A percentile compares a stretch with the other conserved stretches of the same genome.
phyloP scores from a whole-genome alignment of 1,140 invertebrate species.

The Nautilus pompilius region DNA sequence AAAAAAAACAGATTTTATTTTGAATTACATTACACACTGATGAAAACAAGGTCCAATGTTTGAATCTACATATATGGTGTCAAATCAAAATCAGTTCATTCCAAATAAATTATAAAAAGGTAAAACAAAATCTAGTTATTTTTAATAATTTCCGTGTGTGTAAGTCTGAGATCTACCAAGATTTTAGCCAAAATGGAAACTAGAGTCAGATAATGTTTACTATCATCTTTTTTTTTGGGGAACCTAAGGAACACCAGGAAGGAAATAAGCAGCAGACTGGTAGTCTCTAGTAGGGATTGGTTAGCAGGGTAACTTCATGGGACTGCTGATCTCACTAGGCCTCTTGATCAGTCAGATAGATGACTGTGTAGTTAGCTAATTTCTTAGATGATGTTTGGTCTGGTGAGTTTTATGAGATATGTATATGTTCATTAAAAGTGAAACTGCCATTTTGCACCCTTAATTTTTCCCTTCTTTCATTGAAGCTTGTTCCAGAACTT shows the following conservation, averaged over 20 bases:
- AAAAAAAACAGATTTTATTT: too few relatives aligned
- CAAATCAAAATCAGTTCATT: too few relatives aligned
- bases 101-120: too few relatives aligned
- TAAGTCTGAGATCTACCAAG: too few relatives aligned
- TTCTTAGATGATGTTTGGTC: neutral
- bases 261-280: slow-evolving; percentile 3
- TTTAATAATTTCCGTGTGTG: too few relatives aligned
- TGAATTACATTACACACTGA: too few relatives aligned
- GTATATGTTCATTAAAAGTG: neutral
- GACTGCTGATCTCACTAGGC: neutral
- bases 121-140: too few relatives aligned
- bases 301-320: neutral
- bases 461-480: neutral
- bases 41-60: too few relatives aligned
- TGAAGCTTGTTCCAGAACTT: slow-evolving; percentile 56
- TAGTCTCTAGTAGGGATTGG: neutral
- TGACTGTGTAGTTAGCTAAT: neutral
- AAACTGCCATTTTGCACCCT: neutral
- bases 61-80: too few relatives aligned
- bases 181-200: slow-evolving; percentile 3
- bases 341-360: too few relatives aligned
- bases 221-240: slow-evolving; percentile 22
- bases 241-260: slow-evolving; percentile 21
- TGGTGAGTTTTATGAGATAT: neutral
- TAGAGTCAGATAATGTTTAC: slow-evolving; percentile 18